Conservation (phyloP, 2,888 invertebrate species). For the Xanthorhoe spadicearia region DNA sequence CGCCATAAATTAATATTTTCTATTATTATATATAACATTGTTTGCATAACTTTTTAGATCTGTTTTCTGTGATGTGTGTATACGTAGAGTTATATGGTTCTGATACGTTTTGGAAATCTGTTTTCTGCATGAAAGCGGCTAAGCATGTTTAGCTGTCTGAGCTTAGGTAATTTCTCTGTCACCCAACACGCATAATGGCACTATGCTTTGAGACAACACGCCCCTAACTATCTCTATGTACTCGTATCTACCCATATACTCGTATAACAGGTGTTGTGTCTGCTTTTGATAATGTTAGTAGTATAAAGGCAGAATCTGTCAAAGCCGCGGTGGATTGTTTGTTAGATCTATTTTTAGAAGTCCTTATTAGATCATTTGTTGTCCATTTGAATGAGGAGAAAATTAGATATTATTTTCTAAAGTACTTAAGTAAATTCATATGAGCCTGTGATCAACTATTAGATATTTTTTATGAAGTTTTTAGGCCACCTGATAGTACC, state of each 20-base stretch:
- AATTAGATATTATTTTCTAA: too few species aligned
- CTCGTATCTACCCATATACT: too few species aligned
- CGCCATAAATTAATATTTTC: too few species aligned
- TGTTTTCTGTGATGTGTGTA: neutral
- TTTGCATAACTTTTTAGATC: neutral
- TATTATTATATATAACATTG: too few species aligned
- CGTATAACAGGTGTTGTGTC: neutral
- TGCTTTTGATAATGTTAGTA: neutral
- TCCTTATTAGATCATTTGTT: too few species aligned
- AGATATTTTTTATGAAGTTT: too few species aligned
- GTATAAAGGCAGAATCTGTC: conserved; percentile 3
- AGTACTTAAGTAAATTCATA: too few species aligned
- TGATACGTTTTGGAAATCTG: neutral
- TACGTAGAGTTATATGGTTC: neutral
- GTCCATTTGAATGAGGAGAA: too few species aligned
- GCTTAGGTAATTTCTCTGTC: conserved; percentile 52
- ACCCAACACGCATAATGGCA: conserved; percentile 45
- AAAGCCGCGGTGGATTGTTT: neutral
- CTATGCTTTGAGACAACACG: conserved; percentile 43
- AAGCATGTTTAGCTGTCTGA: conserved; percentile 17
- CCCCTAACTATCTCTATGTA: conserved; percentile 1
- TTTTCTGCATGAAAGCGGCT: conserved; percentile 1
- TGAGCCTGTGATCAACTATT: too few species aligned
- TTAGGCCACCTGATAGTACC: too few species aligned
- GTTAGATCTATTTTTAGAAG: neutral